Evolutionary conservation across 2,797 vertebrate genomes (phyloP), one percentile per base, ranked within the genome.

Genomic region (Micropoecilia bifurca): DNA sequence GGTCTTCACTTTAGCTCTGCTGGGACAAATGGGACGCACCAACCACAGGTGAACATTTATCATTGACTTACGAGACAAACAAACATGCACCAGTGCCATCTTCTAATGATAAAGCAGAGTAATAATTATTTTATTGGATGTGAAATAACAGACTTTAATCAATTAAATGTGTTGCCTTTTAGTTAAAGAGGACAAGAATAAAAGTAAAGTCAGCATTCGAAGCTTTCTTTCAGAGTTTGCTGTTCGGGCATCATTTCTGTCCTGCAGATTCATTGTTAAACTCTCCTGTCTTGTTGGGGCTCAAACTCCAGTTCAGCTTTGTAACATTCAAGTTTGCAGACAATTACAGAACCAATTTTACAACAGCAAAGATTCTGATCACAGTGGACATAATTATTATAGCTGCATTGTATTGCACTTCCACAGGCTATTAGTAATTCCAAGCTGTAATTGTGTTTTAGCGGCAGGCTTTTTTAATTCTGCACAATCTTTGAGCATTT

Each of bases 31-130:
- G 75, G 86, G 97, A 53, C 96, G 90, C 90, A 92, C 92, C 79
- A 99, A 98, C 93, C 96, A 97, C 92, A 98, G 97, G 98, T 98
- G 92, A 94, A 88, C 33, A 25, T 6, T 69, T 71, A 53, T 73
- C 50, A 55, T 77, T 28, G 36, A 43, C 36, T 68, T 25, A 45
- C 50, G 55, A 28, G 8, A 73, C 77, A n/a, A 76, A 57, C 28
- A 78, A 22, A 30, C 55, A 22, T 10, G 30, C n/a, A 30, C 22
- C 1, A 22, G 63, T 25, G 63, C 30, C 28, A 55, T 43, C 25
- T n/a, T 53, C n/a, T 43, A 57, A 57, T 74, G 25, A 43, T 47
- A 28, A 43, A 71, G 25, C 25, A 14, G 68, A 39, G 6, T 10
- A 41, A 69, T 12, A 22, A 43, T 41, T 4, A 45, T 75, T 73